Base-by-base conservation (phyloP, 2,888 invertebrate species). In the Hydraecia micacea region DNA sequence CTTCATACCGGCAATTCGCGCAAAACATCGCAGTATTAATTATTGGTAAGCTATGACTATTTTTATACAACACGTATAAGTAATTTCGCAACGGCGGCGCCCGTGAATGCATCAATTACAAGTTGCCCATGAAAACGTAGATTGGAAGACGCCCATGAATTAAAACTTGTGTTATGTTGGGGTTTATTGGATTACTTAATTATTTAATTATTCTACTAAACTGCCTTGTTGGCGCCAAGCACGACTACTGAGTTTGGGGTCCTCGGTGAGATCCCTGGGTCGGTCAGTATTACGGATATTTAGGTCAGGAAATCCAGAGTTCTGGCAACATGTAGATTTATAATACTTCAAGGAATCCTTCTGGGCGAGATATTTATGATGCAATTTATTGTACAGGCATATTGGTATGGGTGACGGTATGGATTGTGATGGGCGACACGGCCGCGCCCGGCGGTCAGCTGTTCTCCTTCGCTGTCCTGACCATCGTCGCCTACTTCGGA, bases 361-460 rank as follows among this genome's bases (percentile, higher is more conserved):
- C 58, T 3, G 21, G n/a, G 18, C 9, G 28, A 39, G 32, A 39
- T 62, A 63, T 39, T 63, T 60, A 75, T 70, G 15, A 74, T 11
- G 28, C 55, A n/a, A 65, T 62, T 72, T 73, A 67, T 52, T 79
- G 2, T 85, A 68, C 79, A 97, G 97, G 98, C 78, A 89, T 98
- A 52, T 94, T 98, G 84, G 95, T 97, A 66, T 99, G 98, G 98
- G 97, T 98, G 82, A 97, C 98, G 69, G 97, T 98, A 81, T 98
- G 97, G 96, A 97, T 98, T 74, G 97, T 99, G 78, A 97, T 98
- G 89, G 98, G 98, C 32, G 96, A 97, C 18, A 98, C 98, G 49
- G 98, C 98, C 42, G 98, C 98, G 2, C 98, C 98, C 0, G 98
- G 98, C n/a, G 98, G 98, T 18, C 98, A 98, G 91, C 96, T 99